These are phyloP conservation scores for Phyllotis vaccarum DNA, from an alignment of 2,797 vertebrate species.

Conservation along the genomic window DNA sequence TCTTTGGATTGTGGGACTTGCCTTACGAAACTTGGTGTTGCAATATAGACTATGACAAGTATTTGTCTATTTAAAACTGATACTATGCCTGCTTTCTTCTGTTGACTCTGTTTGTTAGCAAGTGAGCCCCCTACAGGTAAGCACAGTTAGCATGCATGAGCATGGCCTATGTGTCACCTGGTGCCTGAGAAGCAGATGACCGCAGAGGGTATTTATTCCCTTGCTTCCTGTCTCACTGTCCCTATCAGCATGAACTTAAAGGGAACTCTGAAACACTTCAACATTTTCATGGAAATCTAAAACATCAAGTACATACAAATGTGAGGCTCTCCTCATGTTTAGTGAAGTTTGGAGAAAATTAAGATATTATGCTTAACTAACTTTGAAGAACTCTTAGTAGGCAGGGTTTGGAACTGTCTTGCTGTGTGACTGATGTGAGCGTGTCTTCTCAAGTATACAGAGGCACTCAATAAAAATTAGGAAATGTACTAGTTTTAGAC, in stretches of 20 bases:
- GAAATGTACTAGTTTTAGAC: not conserved
- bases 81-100: not conserved
- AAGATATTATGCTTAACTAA: not conserved
- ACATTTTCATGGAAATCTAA: not conserved
- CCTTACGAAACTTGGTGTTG: not conserved
- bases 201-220: not conserved
- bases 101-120: not conserved
- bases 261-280: not conserved
- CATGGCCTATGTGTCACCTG: not conserved
- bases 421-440: not conserved
- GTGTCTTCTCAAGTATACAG: not conserved
- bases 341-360: not conserved
- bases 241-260: not conserved
- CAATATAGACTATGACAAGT: not conserved
- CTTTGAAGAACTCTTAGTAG: not conserved
- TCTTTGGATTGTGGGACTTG: not conserved
- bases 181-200: not conserved
- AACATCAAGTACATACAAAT: not conserved
- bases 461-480: not conserved
- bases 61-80: not conserved
- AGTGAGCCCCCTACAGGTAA: not conserved
- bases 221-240: not conserved
- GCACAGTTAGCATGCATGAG: not conserved
- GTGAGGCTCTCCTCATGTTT: not conserved
- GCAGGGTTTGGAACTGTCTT: not conserved